phyloP scores from a whole-genome alignment of 2,797 vertebrate species.

The Pipistrellus pipistrellus region DNA sequence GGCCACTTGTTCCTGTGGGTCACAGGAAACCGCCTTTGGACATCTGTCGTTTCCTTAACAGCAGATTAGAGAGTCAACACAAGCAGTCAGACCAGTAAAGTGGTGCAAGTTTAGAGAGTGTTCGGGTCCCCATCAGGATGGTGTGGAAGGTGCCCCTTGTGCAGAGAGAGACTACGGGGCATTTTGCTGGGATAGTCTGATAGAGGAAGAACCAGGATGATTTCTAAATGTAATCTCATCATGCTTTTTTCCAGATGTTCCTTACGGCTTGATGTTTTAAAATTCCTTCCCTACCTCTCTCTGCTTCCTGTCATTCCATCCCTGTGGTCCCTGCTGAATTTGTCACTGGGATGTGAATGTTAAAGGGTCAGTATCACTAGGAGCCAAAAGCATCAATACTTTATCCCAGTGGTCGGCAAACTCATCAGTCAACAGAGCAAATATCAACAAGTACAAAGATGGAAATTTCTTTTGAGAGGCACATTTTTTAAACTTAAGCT shows the following conservation, averaged over 20 bases:
- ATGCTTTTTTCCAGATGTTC: background rate
- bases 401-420: background rate
- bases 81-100: conserved; percentile 71
- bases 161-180: background rate
- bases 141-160: background rate
- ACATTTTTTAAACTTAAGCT: no score
- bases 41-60: conserved; percentile 88
- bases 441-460: no score
- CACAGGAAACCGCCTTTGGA: conserved; percentile 82
- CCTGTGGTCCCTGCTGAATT: background rate
- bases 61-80: conserved; percentile 84
- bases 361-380: background rate
- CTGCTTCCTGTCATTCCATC: background rate
- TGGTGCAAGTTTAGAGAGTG: conserved; percentile 67
- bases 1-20: conserved; percentile 66
- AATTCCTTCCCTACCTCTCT: no score
- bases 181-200: background rate
- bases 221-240: background rate
- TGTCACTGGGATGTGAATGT: background rate
- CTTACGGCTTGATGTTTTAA: background rate
- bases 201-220: background rate
- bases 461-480: no score
- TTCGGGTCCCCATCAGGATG: conserved; percentile 73
- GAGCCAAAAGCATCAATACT: background rate
- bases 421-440: no score